Base-by-base conservation (phyloP, 2,797 vertebrate species). In the Coluber constrictor region DNA sequence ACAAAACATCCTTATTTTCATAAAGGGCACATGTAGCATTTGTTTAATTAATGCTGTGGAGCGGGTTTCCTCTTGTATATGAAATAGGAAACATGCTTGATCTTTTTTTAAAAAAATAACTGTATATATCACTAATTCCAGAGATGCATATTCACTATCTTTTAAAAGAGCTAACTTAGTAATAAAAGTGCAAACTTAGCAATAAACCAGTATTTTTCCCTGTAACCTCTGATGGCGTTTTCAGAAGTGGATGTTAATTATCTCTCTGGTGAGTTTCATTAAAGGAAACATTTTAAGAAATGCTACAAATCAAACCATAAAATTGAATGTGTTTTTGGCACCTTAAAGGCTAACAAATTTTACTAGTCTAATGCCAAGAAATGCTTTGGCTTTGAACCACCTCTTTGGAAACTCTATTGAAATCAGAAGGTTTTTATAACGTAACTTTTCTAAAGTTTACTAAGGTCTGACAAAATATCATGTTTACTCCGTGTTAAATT, bases 81-180 rank as follows among this genome's bases (percentile, higher is more conserved):
- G 43, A 37, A 61, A 83, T 37, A 47, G 43, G 27, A 79, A 74
- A n/a, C 55, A 54, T 25, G 15, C 56, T 57, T 59, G 32, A 55
- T 37, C 54, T 74, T n/a, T 37, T 74, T 70, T n/a, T 61, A 0
- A n/a, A n/a, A 59, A 32, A 92, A 95, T 92, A 95, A 60, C 51
- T 88, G 9, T 54, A 66, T 92, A 94, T 92, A 95, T 91, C 94
- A 95, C 95, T 95, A 96, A 95, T 96, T 96, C 96, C 96, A 74
- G 97, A 96, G 92, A 92, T 93, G 93, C 94, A 93, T 88, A 95
- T 94, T 95, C 92, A 57, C 13, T 60, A 27, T 27, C 57, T 89
- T 89, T 89, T 89, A 91, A 96, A 96, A 95, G 96, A 96, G 95
- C 93, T 92, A 57, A 92, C 79, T 93, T 0, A 0, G 88, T 91